These are phyloP conservation scores for Zalophus californianus DNA, from an alignment of 2,797 vertebrate species.

Conservation along the genomic window DNA sequence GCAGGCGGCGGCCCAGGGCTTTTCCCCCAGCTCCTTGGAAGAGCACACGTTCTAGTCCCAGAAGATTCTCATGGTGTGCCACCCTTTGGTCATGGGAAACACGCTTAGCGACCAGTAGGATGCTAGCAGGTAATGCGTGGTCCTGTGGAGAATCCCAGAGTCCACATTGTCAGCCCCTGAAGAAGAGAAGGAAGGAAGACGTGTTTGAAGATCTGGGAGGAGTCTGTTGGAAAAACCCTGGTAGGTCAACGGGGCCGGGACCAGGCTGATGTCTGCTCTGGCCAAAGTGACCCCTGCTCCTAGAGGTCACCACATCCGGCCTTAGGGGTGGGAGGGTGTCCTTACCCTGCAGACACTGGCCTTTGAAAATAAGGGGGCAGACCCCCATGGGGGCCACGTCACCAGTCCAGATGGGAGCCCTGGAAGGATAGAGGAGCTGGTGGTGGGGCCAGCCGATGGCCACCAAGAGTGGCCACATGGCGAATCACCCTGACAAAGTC, in stretches of 20 bases:
- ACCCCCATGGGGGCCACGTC: neutral
- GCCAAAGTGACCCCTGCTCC: no score
- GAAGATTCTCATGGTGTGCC: neutral
- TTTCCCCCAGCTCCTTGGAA: neutral
- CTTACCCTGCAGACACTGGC: neutral
- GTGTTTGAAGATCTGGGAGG: neutral
- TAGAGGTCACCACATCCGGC: neutral
- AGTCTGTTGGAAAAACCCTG: neutral
- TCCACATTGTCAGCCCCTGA: neutral
- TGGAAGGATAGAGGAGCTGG: neutral
- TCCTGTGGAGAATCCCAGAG: fast-evolving
- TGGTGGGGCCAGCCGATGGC: fast-evolving
- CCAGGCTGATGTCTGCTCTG: neutral
- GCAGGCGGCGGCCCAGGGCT: neutral
- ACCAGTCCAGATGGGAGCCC: neutral
- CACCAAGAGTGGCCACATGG: fast-evolving
- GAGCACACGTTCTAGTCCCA: no score
- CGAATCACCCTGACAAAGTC: neutral
- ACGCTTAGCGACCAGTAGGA: neutral
- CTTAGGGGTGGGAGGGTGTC: neutral
- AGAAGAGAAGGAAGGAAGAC: no score
- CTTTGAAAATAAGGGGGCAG: neutral
- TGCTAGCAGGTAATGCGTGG: fast-evolving
- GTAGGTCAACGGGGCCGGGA: neutral
- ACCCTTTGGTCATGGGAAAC: neutral